Evolutionary conservation across 2,113 vertebrate genomes (phyloP).

Genomic region (Saccopteryx bilineata): DNA sequence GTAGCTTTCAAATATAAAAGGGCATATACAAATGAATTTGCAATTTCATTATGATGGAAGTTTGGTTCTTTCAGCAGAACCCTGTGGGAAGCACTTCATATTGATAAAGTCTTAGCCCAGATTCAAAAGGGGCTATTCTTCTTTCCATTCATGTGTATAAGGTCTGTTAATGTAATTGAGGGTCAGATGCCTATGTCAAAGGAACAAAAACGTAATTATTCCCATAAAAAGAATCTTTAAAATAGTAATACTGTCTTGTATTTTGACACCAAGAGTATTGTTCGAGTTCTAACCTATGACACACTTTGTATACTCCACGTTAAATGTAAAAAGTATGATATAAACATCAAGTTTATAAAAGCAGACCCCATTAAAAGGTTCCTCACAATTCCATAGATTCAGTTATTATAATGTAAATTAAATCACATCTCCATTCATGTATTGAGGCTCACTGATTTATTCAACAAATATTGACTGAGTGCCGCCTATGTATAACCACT

Average conservation of each 20-base stretch:
- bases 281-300: background rate
- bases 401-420: slow-evolving; percentile 46
- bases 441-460: background rate
- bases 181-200: slow-evolving; percentile 75
- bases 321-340: slow-evolving; percentile 42
- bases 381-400: background rate
- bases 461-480: background rate
- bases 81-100: slow-evolving; percentile 77
- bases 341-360: slow-evolving; percentile 46
- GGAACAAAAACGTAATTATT: slow-evolving; percentile 73
- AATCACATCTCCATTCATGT: slow-evolving; percentile 29
- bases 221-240: slow-evolving; percentile 70
- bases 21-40: slow-evolving; percentile 69
- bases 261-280: slow-evolving; percentile 41
- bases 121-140: slow-evolving; percentile 72
- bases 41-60: slow-evolving; percentile 73
- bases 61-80: slow-evolving; percentile 55
- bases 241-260: slow-evolving; percentile 50
- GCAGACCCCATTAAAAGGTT: background rate
- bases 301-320: slow-evolving; percentile 10
- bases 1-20: slow-evolving; percentile 72
- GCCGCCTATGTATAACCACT: background rate
- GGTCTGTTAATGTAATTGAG: slow-evolving; percentile 69
- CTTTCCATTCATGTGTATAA: slow-evolving; percentile 65
- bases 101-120: slow-evolving; percentile 24